phyloP scores from a whole-genome alignment of 2,113 vertebrate species.

The Eptatretus burgeri region DNA sequence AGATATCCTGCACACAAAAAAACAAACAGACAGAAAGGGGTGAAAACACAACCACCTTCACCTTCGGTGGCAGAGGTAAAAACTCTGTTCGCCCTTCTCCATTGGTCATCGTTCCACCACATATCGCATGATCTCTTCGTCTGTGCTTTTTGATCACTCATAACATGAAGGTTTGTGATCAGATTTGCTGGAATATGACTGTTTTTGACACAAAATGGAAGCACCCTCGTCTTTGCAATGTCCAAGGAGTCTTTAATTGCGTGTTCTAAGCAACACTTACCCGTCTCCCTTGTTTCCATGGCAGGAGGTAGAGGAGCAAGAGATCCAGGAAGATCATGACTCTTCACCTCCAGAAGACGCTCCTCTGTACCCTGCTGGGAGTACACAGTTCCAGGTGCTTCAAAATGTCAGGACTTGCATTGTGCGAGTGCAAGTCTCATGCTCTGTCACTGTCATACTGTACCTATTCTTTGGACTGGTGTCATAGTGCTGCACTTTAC shows the following conservation, averaged over 20 bases:
- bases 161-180: no score
- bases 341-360: slow-evolving; percentile 91
- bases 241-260: slow-evolving; percentile 13
- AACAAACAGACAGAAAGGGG: no score
- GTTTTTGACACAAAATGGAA: neutral
- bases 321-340: slow-evolving; percentile 84
- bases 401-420: neutral
- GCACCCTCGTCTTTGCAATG: neutral
- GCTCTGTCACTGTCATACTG: slow-evolving; percentile 16
- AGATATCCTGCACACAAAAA: no score
- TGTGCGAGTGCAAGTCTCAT: neutral
- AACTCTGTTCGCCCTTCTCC: no score
- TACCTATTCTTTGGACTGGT: neutral
- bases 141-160: no score
- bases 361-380: slow-evolving; percentile 72
- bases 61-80: no score
- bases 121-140: no score
- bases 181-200: no score
- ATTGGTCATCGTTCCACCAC: no score
- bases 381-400: slow-evolving; percentile 67
- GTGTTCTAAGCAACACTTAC: no score
- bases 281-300: no score
- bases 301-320: slow-evolving; percentile 86
- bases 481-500: neutral
- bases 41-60: no score